Percentiles rank a stretch among this genome's conserved stretches.
Evolutionary conservation across 2,797 vertebrate genomes (phyloP).

Genomic region (Nannoperca obscura): DNA sequence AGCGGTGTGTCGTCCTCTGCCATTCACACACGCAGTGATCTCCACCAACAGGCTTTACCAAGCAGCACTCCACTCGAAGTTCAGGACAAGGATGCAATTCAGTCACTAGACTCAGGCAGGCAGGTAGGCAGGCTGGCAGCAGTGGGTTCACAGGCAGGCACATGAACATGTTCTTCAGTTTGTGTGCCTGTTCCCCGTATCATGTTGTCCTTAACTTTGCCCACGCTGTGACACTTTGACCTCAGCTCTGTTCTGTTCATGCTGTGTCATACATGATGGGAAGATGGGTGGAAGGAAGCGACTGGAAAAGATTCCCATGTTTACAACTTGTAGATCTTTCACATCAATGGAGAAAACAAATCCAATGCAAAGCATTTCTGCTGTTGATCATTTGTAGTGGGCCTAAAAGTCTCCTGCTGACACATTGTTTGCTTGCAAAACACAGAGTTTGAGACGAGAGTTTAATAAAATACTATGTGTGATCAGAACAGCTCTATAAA

Average conservation of each 20-base stretch:
- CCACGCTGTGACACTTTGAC: constrained; percentile 14
- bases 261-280: neutral
- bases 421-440: neutral
- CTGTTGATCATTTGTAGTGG: neutral
- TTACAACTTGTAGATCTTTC: neutral
- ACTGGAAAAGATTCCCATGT: neutral
- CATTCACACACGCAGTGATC: constrained; percentile 24
- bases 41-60: constrained; percentile 41
- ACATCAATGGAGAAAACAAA: neutral
- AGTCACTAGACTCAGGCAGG: constrained; percentile 24
- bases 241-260: neutral
- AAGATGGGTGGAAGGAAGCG: neutral
- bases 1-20: constrained; percentile 25
- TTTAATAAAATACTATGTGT: neutral
- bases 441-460: neutral
- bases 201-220: constrained; percentile 5
- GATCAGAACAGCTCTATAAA: neutral
- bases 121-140: constrained; percentile 23
- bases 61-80: constrained; percentile 31
- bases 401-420: neutral
- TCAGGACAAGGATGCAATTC: constrained; percentile 31
- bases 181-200: neutral
- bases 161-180: neutral
- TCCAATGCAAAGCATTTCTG: neutral
- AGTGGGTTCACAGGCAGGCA: constrained; percentile 18